phyloP scores from a whole-genome alignment of 2,888 invertebrate genomes.

The Eustalomyia histrio region DNA sequence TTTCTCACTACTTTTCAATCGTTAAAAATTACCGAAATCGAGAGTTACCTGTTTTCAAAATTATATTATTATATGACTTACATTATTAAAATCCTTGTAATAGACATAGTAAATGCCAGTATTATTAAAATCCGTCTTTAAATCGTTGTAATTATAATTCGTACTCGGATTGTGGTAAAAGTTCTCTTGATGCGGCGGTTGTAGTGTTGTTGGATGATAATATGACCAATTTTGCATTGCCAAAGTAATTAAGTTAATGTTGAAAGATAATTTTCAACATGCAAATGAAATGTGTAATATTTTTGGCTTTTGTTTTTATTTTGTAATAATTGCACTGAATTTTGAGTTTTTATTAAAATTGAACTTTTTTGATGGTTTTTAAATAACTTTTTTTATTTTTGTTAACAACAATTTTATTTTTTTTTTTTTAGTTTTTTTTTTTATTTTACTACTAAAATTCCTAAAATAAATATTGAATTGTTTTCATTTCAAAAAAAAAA shows the following conservation, averaged over 20 bases:
- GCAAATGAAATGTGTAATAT: background rate
- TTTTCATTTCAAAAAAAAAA: no score
- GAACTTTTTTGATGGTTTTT: no score
- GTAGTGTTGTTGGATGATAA: conserved; percentile 60
- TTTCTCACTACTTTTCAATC: no score
- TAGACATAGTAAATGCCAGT: conserved; percentile 75
- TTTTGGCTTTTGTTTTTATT: background rate
- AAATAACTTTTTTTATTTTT: no score
- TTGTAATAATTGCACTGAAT: background rate
- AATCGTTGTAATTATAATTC: conserved; percentile 59
- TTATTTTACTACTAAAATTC: no score
- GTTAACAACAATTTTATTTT: no score
- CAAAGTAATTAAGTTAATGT: background rate
- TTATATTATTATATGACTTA: conserved; percentile 69
- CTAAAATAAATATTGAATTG: no score
- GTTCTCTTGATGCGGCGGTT: conserved; percentile 64
- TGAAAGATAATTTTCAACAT: conserved; percentile 2
- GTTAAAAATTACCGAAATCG: no score
- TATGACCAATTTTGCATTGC: conserved; percentile 62
- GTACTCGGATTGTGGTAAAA: conserved; percentile 53
- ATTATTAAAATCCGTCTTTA: conserved; percentile 59
- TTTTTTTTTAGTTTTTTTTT: no score
- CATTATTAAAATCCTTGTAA: conserved; percentile 78
- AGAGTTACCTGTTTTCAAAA: no score
- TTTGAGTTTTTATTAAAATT: background rate